Percentiles rank a stretch among this genome's conserved stretches.
Evolutionary conservation across 1,140 invertebrate species (phyloP).

Genomic region (Atta cephalotes): DNA sequence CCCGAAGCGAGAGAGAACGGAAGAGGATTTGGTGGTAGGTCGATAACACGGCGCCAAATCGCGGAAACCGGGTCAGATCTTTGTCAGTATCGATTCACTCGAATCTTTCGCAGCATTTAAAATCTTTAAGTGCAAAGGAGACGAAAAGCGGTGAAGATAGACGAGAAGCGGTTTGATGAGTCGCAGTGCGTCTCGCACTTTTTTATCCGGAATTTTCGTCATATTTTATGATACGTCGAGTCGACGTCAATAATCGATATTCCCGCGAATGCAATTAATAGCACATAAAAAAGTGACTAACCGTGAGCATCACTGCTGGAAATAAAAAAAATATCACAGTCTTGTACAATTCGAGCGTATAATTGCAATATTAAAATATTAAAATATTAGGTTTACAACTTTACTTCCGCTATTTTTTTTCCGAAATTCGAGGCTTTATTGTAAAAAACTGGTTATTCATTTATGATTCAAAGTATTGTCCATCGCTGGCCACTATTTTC

Average conservation of each 20-base stretch:
- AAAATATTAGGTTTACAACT: not conserved
- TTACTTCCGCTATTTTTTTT: too few species aligned
- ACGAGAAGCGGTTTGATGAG: not conserved
- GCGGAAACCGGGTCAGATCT: constrained; percentile 46
- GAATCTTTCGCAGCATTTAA: not conserved
- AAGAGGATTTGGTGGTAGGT: not conserved
- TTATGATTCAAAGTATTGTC: too few species aligned
- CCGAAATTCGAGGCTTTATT: too few species aligned
- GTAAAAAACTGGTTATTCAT: too few species aligned
- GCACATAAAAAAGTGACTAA: not conserved
- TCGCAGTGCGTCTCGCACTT: not conserved
- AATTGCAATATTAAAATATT: too few species aligned
- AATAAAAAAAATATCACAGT: not conserved
- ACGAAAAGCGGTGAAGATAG: not conserved
- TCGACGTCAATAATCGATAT: constrained; percentile 46
- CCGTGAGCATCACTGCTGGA: not conserved
- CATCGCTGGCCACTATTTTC: too few species aligned
- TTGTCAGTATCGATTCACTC: constrained; percentile 42
- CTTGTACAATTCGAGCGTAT: not conserved
- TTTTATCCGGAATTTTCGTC: not conserved
- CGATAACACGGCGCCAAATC: constrained; percentile 39
- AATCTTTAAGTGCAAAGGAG: constrained; percentile 21
- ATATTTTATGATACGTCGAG: constrained; percentile 3
- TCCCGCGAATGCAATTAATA: constrained; percentile 1
- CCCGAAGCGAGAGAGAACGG: not conserved